Evolutionary conservation across 2,113 vertebrate genomes (phyloP).

Genomic region (Platycercus adscitus): DNA sequence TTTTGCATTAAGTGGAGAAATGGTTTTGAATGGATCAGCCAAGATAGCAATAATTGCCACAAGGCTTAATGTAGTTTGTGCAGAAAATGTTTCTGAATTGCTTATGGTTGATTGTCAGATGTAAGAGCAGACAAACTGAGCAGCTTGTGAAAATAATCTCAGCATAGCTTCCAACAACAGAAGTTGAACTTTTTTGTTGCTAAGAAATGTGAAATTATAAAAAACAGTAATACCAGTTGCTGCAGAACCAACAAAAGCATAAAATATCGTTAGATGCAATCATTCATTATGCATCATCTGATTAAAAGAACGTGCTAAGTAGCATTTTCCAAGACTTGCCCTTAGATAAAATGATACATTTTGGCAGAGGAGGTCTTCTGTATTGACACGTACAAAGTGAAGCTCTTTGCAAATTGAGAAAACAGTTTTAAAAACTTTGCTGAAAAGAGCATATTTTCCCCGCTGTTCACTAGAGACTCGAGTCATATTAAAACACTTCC

Average conservation of each 20-base stretch:
- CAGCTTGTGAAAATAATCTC: conserved; percentile 59
- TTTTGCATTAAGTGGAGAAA: conserved; percentile 32
- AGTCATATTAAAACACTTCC: not conserved
- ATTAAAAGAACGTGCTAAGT: conserved; percentile 24
- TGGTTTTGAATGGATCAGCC: conserved; percentile 41
- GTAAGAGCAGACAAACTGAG: conserved; percentile 46
- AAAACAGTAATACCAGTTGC: not conserved
- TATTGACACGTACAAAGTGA: not conserved
- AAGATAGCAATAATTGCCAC: conserved; percentile 46
- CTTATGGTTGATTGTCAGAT: conserved; percentile 53
- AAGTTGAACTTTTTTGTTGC: conserved; percentile 52
- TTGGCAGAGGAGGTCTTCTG: conserved; percentile 17
- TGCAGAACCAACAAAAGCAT: conserved; percentile 17
- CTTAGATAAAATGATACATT: not conserved
- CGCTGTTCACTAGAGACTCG: not conserved
- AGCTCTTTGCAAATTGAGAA: not conserved
- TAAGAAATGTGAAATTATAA: conserved; percentile 46
- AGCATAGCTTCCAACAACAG: conserved; percentile 43
- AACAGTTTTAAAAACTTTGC: not conserved
- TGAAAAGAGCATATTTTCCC: not conserved
- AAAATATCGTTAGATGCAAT: not conserved
- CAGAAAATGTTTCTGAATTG: conserved; percentile 48
- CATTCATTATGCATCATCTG: not conserved
- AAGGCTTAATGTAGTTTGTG: conserved; percentile 42
- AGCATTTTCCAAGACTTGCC: not conserved